Base-by-base conservation (phyloP, 2,113 vertebrate genomes). In the Proteles cristata region DNA sequence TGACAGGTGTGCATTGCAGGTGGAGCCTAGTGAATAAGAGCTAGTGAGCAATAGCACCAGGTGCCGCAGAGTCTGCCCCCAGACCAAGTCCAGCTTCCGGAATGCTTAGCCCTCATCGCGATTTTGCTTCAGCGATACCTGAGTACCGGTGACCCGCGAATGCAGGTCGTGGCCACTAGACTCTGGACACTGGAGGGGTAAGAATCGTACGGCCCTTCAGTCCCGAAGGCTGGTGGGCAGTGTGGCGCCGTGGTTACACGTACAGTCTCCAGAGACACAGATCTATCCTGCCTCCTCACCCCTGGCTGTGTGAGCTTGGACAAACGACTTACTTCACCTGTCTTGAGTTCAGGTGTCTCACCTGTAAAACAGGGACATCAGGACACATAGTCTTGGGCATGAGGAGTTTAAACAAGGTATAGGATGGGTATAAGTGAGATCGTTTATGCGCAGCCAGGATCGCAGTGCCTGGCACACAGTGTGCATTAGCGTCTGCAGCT, bases 1-100 rank as follows among this genome's bases (percentile, higher is more conserved):
- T 95, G 26, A 63, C 93, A 88, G 76, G 4, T 21, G 23, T 48
- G 66, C 66, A 4, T 12, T 58, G 50, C 14, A 65, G 58, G 74
- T 15, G 26, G 87, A 89, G 66, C 79, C 28, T n/a, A 8, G 33
- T 35, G 33, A 77, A 23, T 16, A 31, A 85, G 53, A 7, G 39
- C 39, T 5, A 0, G 1, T 5, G n/a, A 7, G n/a, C 31, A 0
- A 25, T 3, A 1, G 16, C 19, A 26, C 90, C 11, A 8, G 61
- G 25, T 0, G 0, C 74, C 3, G 35, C 35, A 11, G 74, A 3
- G 53, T 50, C 31, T 16, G 0, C 66, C 33, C 28, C 0, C 14
- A 2, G 88, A 9, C 17, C 11, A 35, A 7, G 45, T 31, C 58
- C 39, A 14, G 19, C 23, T 11, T 17, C 48, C 6, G 61, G 45